Evolutionary conservation across 2,797 vertebrate species (phyloP), one percentile per base, ranked within the genome.

Genomic region (Macrochelys suwanniensis): DNA sequence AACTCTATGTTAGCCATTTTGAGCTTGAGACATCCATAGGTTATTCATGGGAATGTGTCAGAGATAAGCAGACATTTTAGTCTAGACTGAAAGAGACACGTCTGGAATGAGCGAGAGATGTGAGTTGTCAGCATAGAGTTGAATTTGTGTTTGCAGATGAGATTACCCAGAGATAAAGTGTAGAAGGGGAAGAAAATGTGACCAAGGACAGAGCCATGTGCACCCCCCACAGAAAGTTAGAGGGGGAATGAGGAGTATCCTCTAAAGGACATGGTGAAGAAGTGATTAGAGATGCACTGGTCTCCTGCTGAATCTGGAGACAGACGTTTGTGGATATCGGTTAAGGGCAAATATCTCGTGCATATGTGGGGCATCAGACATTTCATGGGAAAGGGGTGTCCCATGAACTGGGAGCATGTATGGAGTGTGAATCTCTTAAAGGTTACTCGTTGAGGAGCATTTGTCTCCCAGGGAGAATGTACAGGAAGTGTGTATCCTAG

Each of bases 391-490:
- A 81, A 3, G 42, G 19, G 9, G 26, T 54, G 84, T 71, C 59
- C 87, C 56, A 86, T 80, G 7, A n/a, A 21, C 13, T 89, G 71
- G 74, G 94, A 94, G 88, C n/a, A 77, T 16, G 47, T 59, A 53
- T 57, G 57, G 23, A 61, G 31, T 16, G 13, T 23, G 0, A 47
- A 85, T 90, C 89, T 93, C 53, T 81, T 61, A 42, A 1, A 89
- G 87, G 93, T 61, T 85, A 83, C 4, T 85, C 23, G 83, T 94
- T 91, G 68, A 93, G 50, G 47, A 90, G 11, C 26, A 83, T 16
- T 49, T 49, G 26, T 77, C 74, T 77, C 5, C 15, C 26, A 77
- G 26, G 25, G 45, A 77, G 74, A 47, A 76, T 47, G 74, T 13
- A 47, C 7, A 28, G n/a, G 68, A 42, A 71, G 10, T 71, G 68